Conservation (phyloP, 2,888 invertebrate genomes). For the Trachelus troglodyta region DNA sequence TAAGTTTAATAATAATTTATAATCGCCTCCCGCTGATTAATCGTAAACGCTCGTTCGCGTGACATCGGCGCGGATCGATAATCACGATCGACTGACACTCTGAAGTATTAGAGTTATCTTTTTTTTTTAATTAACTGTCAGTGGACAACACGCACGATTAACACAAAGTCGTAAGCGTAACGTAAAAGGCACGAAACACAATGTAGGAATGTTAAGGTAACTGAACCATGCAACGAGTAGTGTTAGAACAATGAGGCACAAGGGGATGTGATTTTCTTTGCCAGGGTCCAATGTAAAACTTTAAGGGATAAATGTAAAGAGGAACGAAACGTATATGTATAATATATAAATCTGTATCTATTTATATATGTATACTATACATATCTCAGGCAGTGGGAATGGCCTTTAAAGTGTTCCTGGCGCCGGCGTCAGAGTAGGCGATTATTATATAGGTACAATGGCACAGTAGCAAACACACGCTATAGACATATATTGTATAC, state of each 20-base stretch:
- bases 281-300: background rate
- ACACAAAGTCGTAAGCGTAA: constrained; percentile 63
- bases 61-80: background rate
- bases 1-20: background rate
- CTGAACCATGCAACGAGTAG: constrained; percentile 65
- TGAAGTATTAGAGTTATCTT: background rate
- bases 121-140: constrained; percentile 19
- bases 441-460: background rate
- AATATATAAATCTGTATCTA: no score
- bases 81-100: background rate
- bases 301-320: background rate
- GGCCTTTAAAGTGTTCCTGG: background rate
- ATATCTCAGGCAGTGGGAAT: background rate
- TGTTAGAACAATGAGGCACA: constrained; percentile 36
- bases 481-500: background rate
- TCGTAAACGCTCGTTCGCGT: background rate
- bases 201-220: constrained; percentile 66
- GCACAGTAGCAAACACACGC: background rate
- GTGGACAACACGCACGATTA: constrained; percentile 34
- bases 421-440: background rate
- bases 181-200: constrained; percentile 76
- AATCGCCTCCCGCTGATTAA: background rate
- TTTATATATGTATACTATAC: background rate
- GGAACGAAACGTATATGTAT: background rate
- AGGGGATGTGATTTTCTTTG: background rate